These are phyloP conservation scores for Xyrauchen texanus DNA, from an alignment of 2,113 vertebrate species.

Conservation along the genomic window DNA sequence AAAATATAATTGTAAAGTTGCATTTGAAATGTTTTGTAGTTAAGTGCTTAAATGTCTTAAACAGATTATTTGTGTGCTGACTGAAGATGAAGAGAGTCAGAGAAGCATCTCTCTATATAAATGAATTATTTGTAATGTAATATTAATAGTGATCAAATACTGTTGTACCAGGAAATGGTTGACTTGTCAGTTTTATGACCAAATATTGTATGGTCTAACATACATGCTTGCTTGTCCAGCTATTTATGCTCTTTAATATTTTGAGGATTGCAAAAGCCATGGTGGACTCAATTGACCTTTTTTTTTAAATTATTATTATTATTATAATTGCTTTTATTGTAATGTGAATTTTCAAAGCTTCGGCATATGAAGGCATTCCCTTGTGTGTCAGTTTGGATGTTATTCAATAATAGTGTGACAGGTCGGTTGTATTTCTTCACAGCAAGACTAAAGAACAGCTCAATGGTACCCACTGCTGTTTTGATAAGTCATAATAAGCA, in stretches of 20 bases:
- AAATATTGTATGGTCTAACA: conserved; percentile 32
- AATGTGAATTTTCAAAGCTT: not conserved
- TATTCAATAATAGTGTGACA: not conserved
- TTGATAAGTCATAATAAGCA: conserved; percentile 51
- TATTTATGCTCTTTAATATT: not conserved
- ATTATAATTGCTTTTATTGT: not conserved
- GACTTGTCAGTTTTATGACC: conserved; percentile 38
- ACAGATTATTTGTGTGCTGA: not conserved
- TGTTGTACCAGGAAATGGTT: not conserved
- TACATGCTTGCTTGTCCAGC: conserved; percentile 6
- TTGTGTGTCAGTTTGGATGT: not conserved
- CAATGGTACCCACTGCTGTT: conserved; percentile 57
- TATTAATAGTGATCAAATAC: conserved; percentile 18
- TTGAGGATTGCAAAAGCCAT: conserved; percentile 9
- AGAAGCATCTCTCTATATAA: too few relatives aligned
- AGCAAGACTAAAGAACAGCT: conserved; percentile 37
- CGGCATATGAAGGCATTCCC: not conserved
- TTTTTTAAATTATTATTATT: not conserved
- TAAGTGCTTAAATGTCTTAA: not conserved
- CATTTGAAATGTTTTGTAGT: conserved; percentile 43
- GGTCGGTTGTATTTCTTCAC: not conserved
- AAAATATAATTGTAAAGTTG: conserved; percentile 13
- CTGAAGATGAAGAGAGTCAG: not conserved
- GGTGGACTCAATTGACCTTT: not conserved
- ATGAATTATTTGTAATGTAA: conserved; percentile 15